Evolutionary conservation across 2,797 vertebrate species (phyloP), one percentile per base, ranked within the genome.

Genomic region (Lacerta bilineata): DNA sequence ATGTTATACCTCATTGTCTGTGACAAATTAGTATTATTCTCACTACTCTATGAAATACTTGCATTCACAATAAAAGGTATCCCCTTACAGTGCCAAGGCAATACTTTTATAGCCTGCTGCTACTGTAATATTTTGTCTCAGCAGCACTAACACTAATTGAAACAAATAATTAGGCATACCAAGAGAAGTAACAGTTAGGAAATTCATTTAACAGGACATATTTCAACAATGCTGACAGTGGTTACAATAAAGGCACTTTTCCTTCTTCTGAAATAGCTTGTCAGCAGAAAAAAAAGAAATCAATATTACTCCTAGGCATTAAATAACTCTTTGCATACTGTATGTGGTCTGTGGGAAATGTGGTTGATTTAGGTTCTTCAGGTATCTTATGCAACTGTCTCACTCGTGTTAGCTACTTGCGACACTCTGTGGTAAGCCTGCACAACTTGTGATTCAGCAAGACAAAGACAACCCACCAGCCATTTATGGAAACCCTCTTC

Each of bases 231-330:
- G 9, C 43, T 87, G 79, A 71, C 25, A 87, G 61, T 46, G 33
- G 41, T 80, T 90, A 86, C 27, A 89, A 39, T 87, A 66, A 89
- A 92, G 55, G 3, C 9, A 86, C 87, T 94, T 93, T 43, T 11
- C 1, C 61, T 41, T 90, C 33, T 68, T 90, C 33, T 68, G 71
- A 83, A 92, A 69, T 41, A 83, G 27, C 9, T 4, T 86, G 77
- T 85, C 86, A 93, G 71, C 0, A 1, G 75, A 80, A 86, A 87
- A 88, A 33, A 80, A 36, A 68, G 55, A 0, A 91, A 93, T 86
- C 64, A 3, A 83, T 91, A 91, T 15, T 25, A 77, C 15, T 86
- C 80, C 33, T 20, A 88, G 55, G 41, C 29, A 89, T 85, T 84
- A 91, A 92, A 89, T 86, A 92, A 89, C 76, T 1, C 4, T 66